Conservation (phyloP, 2,797 vertebrate genomes). For the Rhabdophis nuchalis region DNA sequence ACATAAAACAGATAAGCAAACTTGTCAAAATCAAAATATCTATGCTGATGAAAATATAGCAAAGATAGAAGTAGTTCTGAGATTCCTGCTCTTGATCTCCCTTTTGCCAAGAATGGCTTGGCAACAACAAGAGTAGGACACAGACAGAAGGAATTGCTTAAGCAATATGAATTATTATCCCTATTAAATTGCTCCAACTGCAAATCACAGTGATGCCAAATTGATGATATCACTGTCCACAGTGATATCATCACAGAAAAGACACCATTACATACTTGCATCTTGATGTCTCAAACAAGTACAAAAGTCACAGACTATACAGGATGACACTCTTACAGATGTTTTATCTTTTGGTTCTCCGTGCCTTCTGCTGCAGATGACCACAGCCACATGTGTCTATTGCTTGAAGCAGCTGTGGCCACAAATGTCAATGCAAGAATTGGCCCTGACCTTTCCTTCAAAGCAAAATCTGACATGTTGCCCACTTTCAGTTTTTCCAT, state of each 20-base stretch:
- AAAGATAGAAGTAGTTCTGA: neutral
- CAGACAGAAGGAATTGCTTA: neutral
- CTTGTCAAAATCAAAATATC: neutral
- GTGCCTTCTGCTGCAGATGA: neutral
- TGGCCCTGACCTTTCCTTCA: neutral
- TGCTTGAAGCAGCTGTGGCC: neutral
- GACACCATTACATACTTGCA: neutral
- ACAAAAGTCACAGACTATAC: neutral
- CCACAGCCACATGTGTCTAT: neutral
- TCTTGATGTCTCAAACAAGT: neutral
- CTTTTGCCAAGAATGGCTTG: neutral
- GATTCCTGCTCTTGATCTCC: neutral
- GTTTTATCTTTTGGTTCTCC: neutral
- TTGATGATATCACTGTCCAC: neutral
- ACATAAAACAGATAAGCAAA: neutral
- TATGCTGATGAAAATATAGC: neutral
- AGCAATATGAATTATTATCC: neutral
- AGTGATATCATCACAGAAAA: neutral
- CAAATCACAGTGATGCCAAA: neutral
- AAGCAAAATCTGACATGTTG: neutral
- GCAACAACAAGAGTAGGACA: neutral
- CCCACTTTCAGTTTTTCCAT: neutral
- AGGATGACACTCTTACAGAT: neutral
- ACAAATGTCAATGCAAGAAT: neutral
- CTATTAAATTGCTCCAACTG: neutral